These are phyloP conservation scores for Chelmon rostratus DNA, from an alignment of 2,797 vertebrate genomes.

Conservation along the genomic window DNA sequence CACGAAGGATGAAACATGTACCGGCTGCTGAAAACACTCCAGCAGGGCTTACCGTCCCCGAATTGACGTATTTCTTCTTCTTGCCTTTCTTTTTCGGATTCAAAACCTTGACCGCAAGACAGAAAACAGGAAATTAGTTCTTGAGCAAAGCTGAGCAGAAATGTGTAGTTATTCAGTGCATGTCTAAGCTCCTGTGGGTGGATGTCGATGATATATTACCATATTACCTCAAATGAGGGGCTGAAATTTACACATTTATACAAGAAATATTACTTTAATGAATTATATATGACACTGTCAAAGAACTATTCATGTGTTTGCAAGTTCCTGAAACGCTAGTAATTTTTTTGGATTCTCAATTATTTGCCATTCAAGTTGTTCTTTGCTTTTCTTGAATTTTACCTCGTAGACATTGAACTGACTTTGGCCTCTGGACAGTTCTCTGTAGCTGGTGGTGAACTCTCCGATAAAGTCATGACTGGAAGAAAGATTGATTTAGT, in stretches of 20 bases:
- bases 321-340: constrained; percentile 13
- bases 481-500: constrained; percentile 12
- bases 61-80: constrained; percentile 98
- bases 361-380: not conserved
- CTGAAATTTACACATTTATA: constrained; percentile 12
- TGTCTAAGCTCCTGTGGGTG: constrained; percentile 2
- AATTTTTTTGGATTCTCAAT: not conserved
- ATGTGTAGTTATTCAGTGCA: not conserved
- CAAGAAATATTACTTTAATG: constrained; percentile 15
- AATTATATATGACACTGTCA: constrained; percentile 33
- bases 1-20: constrained; percentile 12
- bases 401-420: constrained; percentile 99
- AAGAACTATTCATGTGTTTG: constrained; percentile 9
- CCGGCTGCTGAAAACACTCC: constrained; percentile 17
- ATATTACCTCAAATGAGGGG: constrained; percentile 18
- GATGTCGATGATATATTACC: constrained; percentile 4
- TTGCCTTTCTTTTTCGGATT: constrained; percentile 98
- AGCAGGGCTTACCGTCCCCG: constrained; percentile 90
- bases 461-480: constrained; percentile 99
- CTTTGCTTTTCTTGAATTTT: constrained; percentile 27
- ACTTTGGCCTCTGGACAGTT: constrained; percentile 95
- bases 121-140: constrained; percentile 29
- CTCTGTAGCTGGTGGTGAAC: constrained; percentile 98
- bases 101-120: constrained; percentile 84
- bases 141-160: not conserved